Conservation (phyloP, 2,888 invertebrate species). For the Sarcophaga caerulescens region DNA sequence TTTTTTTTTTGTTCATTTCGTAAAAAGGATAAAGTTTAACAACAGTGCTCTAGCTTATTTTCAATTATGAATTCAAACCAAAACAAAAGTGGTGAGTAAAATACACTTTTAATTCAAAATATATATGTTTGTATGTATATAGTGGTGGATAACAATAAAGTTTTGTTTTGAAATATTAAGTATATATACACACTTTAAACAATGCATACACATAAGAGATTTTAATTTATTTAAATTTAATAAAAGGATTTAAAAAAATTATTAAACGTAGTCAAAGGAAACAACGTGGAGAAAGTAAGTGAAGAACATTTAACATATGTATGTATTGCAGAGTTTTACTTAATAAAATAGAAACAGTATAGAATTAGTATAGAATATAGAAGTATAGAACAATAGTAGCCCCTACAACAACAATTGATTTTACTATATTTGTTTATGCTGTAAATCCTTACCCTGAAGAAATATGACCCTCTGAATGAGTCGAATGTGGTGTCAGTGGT, state of each 20-base stretch:
- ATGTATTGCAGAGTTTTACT: conserved; percentile 31
- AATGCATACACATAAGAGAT: conserved; percentile 38
- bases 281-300: conserved; percentile 45
- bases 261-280: conserved; percentile 41
- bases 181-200: conserved; percentile 46
- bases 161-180: conserved; percentile 43
- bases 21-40: conserved; percentile 4
- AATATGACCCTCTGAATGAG: conserved; percentile 83
- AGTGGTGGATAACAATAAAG: conserved; percentile 24
- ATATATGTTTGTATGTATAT: not conserved
- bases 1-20: conserved; percentile 7
- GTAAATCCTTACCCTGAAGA: conserved; percentile 80
- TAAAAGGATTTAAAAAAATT: conserved; percentile 25
- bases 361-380: conserved; percentile 22
- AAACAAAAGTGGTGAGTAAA: conserved; percentile 6
- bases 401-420: conserved; percentile 45
- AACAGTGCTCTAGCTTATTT: conserved; percentile 49
- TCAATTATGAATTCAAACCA: conserved; percentile 23
- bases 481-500: conserved; percentile 84
- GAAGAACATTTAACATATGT: conserved; percentile 37
- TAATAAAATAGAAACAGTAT: conserved; percentile 36
- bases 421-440: conserved; percentile 12
- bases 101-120: not conserved
- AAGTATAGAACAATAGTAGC: conserved; percentile 21
- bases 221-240: conserved; percentile 10